These are phyloP conservation scores for Squalus acanthias DNA, from an alignment of 2,797 vertebrate genomes.

Conservation along the genomic window DNA sequence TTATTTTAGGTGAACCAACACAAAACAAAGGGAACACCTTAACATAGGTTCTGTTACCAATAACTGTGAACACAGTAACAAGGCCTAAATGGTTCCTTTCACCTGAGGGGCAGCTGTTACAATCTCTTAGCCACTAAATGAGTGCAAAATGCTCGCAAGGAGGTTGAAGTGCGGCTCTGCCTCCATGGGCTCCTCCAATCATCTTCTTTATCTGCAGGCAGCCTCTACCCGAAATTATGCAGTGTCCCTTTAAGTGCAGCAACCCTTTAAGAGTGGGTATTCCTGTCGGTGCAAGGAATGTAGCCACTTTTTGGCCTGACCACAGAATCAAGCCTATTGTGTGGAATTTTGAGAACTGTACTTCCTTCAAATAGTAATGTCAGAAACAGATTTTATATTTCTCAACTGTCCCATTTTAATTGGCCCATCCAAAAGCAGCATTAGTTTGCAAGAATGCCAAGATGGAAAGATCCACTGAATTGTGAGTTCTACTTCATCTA, in stretches of 20 bases:
- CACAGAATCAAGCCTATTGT: neutral
- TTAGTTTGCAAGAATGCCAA: neutral
- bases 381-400: neutral
- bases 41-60: too few species aligned
- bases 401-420: neutral
- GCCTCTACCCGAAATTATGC: neutral
- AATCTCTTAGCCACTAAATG: neutral
- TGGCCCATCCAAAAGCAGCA: neutral
- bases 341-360: neutral
- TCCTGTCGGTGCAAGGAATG: too few species aligned
- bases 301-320: neutral
- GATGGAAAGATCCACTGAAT: slow-evolving; percentile 18
- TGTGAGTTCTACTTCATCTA: neutral
- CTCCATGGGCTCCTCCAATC: neutral
- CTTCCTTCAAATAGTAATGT: neutral
- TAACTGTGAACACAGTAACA: too few species aligned
- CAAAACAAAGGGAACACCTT: too few species aligned
- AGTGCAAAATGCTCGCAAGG: neutral
- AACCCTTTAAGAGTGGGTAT: neutral
- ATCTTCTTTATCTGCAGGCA: neutral
- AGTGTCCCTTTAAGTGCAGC: neutral
- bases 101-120: too few species aligned
- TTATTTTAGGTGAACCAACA: too few species aligned
- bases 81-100: too few species aligned
- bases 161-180: neutral